A percentile compares a stretch with the other conserved stretches of the same genome.
Conservation (phyloP, 2,797 vertebrate species). For the Meda fulgida region DNA sequence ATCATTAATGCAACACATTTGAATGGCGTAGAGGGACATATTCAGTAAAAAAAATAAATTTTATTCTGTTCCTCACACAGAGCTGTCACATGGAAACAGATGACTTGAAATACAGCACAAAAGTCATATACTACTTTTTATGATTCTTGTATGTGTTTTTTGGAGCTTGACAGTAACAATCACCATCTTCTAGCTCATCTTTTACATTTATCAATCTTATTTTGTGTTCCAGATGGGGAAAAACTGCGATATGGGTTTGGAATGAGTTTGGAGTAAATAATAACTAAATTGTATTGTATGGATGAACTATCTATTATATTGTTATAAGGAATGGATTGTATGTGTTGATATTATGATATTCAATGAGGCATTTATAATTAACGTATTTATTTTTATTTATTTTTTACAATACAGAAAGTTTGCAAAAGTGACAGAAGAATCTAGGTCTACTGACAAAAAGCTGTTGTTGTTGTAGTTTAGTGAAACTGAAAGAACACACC, state of each 20-base stretch:
- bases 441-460: background rate
- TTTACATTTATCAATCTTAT: background rate
- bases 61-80: background rate
- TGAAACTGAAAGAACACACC: background rate
- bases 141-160: background rate
- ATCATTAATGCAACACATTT: background rate
- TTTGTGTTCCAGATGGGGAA: too few relatives aligned
- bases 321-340: background rate
- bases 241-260: background rate
- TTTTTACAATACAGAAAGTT: background rate
- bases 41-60: background rate
- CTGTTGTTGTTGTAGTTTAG: background rate
- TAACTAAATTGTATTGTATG: background rate
- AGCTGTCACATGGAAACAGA: background rate
- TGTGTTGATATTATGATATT: too few relatives aligned
- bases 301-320: background rate
- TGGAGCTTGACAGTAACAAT: slow-evolving; percentile 8
- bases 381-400: background rate
- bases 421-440: background rate
- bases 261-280: background rate
- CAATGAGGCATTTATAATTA: background rate
- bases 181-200: background rate
- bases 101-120: background rate
- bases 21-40: background rate
- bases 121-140: background rate